Conservation (phyloP, 2,113 vertebrate species). For the Daubentonia madagascariensis region DNA sequence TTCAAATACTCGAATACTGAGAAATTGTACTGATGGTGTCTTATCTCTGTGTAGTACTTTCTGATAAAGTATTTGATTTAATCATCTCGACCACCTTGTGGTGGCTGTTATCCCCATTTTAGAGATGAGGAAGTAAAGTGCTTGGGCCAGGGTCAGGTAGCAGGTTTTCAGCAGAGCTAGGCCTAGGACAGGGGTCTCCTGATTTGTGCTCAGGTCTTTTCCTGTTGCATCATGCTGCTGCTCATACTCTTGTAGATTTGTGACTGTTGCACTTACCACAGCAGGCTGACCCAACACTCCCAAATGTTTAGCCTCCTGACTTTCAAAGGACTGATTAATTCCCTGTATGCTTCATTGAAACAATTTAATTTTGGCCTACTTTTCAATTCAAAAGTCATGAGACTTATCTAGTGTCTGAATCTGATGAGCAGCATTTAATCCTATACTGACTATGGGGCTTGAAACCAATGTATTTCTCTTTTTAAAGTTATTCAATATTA, state of each 20-base stretch:
- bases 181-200: not conserved
- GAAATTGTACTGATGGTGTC: not conserved
- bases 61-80: not conserved
- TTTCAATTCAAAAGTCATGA: not conserved
- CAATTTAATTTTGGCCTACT: not conserved
- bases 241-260: not conserved
- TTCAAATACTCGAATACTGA: not conserved
- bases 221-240: too few species aligned
- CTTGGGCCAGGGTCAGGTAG: not conserved
- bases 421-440: not conserved
- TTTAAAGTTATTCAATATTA: not conserved
- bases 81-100: not conserved
- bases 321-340: not conserved
- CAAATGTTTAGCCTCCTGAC: not conserved
- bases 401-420: not conserved
- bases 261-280: fast-evolving
- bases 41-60: not conserved
- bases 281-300: not conserved
- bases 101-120: not conserved
- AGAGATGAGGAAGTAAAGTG: not conserved
- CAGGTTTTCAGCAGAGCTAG: not conserved
- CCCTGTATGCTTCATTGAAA: not conserved
- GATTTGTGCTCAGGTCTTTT: not conserved
- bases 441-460: not conserved
- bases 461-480: not conserved